Conservation (phyloP, 2,888 invertebrate species). For the Ornithoptera priamus region DNA sequence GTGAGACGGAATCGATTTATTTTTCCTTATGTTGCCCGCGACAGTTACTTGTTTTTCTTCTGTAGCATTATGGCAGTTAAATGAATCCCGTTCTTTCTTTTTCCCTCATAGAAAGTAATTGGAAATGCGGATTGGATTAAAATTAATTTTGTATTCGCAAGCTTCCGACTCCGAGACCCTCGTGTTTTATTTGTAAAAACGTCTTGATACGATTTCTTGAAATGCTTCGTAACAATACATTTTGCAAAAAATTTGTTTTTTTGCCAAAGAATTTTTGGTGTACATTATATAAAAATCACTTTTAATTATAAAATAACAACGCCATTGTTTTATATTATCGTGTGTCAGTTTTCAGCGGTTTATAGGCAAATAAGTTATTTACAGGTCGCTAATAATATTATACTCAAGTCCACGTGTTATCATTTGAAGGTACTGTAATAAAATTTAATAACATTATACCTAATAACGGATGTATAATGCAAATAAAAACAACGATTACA, state of each 20-base stretch:
- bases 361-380: background rate
- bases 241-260: no score
- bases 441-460: no score
- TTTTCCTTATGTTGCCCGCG: conserved; percentile 50
- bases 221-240: no score
- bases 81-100: conserved; percentile 32
- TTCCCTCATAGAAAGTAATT: conserved; percentile 18
- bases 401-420: no score
- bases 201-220: background rate
- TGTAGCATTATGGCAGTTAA: conserved; percentile 36
- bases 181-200: background rate
- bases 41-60: conserved; percentile 45
- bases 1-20: conserved; percentile 60
- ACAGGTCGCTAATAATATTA: no score
- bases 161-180: background rate
- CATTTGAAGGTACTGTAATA: no score
- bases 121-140: conserved; percentile 19
- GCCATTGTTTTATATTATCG: background rate
- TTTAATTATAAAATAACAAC: no score
- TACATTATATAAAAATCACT: no score
- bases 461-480: no score
- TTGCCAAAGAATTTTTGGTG: no score
- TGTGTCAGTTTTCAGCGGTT: background rate
- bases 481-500: no score
- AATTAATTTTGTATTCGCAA: background rate